A percentile compares a stretch with the other conserved stretches of the same genome.
Conservation (phyloP, 2,797 vertebrate species). For the Champsocephalus gunnari region DNA sequence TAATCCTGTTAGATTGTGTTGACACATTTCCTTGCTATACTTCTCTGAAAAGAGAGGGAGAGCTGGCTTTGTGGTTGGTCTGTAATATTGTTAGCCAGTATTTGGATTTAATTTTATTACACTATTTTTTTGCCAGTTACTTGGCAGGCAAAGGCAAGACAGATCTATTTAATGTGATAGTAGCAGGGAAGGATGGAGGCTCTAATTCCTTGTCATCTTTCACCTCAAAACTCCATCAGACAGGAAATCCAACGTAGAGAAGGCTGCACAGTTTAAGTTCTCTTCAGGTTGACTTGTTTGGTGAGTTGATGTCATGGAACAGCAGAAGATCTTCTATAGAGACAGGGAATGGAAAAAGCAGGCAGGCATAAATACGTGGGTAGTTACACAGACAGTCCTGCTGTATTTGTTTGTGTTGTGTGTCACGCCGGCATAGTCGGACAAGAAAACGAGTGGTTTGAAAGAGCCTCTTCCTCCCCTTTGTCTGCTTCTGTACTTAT, state of each 20-base stretch:
- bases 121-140: slow-evolving; percentile 37
- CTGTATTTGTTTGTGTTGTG: slow-evolving; percentile 54
- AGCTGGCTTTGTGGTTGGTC: slow-evolving; percentile 19
- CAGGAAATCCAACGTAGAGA: not conserved
- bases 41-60: not conserved
- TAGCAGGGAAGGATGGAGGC: slow-evolving; percentile 28
- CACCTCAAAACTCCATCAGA: slow-evolving; percentile 17
- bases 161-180: slow-evolving; percentile 39
- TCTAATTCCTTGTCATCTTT: slow-evolving; percentile 26
- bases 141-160: slow-evolving; percentile 30
- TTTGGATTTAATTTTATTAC: slow-evolving; percentile 58
- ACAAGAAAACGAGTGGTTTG: slow-evolving; percentile 45
- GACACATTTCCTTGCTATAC: slow-evolving; percentile 29
- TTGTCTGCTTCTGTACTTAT: slow-evolving; percentile 53
- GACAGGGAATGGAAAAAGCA: slow-evolving; percentile 18
- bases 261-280: slow-evolving; percentile 8
- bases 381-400: slow-evolving; percentile 45
- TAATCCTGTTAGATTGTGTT: slow-evolving; percentile 23
- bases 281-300: slow-evolving; percentile 32
- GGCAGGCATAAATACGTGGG: slow-evolving; percentile 36
- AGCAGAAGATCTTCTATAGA: slow-evolving; percentile 16
- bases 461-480: slow-evolving; percentile 43
- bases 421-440: slow-evolving; percentile 41
- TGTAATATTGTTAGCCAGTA: slow-evolving; percentile 46
- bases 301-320: slow-evolving; percentile 28